Percentiles rank a stretch among this genome's conserved stretches.
Evolutionary conservation across 2,113 vertebrate genomes (phyloP).

Genomic region (Labeo rohita): DNA sequence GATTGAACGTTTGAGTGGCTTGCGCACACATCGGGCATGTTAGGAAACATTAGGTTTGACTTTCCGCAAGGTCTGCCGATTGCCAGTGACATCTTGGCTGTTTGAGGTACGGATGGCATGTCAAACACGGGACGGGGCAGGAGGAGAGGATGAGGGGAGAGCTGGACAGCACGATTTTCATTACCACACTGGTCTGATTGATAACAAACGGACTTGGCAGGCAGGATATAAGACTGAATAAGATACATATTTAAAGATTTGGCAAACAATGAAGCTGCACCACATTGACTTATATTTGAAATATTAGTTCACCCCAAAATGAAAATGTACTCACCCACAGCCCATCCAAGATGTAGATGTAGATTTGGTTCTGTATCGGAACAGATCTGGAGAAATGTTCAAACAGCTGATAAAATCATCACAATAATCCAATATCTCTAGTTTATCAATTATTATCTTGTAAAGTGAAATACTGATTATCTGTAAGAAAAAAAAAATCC

Average conservation of each 20-base stretch:
- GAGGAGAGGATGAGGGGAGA: constrained; percentile 40
- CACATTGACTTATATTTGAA: neutral
- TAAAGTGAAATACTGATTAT: neutral
- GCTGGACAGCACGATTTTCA: constrained; percentile 52
- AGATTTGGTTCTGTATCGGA: neutral
- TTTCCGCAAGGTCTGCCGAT: constrained; percentile 80
- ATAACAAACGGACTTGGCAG: constrained; percentile 44
- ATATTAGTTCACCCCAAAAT: neutral
- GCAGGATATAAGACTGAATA: neutral
- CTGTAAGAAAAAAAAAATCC: neutral
- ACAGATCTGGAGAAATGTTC: neutral
- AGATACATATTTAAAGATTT: neutral
- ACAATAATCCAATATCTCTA: neutral
- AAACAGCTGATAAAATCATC: neutral
- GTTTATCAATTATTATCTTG: no score
- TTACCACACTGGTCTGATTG: constrained; percentile 51
- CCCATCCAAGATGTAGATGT: no score
- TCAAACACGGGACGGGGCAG: constrained; percentile 51
- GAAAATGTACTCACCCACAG: neutral
- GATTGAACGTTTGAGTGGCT: constrained; percentile 90
- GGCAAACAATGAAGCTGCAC: neutral
- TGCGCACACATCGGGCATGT: constrained; percentile 82
- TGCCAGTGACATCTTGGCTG: constrained; percentile 86
- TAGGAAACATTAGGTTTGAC: constrained; percentile 89
- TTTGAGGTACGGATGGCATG: constrained; percentile 70